Base-by-base conservation (phyloP, 2,888 invertebrate genomes). In the Allacma fusca region DNA sequence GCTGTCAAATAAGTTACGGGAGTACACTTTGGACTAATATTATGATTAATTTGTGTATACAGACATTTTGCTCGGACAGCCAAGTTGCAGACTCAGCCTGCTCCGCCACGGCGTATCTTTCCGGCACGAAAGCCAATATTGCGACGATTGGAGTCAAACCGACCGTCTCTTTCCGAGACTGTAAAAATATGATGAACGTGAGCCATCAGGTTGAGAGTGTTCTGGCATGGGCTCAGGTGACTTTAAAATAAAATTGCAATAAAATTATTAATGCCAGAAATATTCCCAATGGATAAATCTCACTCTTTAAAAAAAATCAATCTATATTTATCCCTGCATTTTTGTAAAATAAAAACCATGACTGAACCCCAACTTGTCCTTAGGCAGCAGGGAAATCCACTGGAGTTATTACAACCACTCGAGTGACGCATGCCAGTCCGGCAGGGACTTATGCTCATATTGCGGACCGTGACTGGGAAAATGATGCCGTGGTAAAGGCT, bases 361-460 rank as follows among this genome's bases (percentile, higher is more conserved):
- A 23, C 9, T 34, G 34, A 34, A 34, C 34, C 34, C 34, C 34
- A 34, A 34, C 34, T 4, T 57, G 57, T 19, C 13, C 34, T 19
- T 21, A 70, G 73, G 73, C 73, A n/a, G 73, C 73, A 28, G 73
- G 73, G 26, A 73, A 73, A 62, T 57, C 73, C 19, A 73, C 73
- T 7, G 73, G 73, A 1, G 26, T 73, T 19, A 50, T 73, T 12
- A 73, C 73, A 28, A 73, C 73, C 1, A 59, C 73, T 7, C 19
- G 93, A 50, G 90, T 94, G 0, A 94, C 94, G 0, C 93, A 94
- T 85, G 94, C 94, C 0, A 91, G 93, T 0, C 94, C 94, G 0
- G 76, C 79, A 0, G 92, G 92, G 0, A 88, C 91, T 0, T 93
- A 92, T 85, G 93, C 94, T 0, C 92, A 93, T 85, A 89, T 90